Percentiles rank a stretch among this genome's conserved stretches.
These are phyloP conservation scores for Crioceris asparagi DNA, from an alignment of 2,888 invertebrate genomes.

Conservation along the genomic window DNA sequence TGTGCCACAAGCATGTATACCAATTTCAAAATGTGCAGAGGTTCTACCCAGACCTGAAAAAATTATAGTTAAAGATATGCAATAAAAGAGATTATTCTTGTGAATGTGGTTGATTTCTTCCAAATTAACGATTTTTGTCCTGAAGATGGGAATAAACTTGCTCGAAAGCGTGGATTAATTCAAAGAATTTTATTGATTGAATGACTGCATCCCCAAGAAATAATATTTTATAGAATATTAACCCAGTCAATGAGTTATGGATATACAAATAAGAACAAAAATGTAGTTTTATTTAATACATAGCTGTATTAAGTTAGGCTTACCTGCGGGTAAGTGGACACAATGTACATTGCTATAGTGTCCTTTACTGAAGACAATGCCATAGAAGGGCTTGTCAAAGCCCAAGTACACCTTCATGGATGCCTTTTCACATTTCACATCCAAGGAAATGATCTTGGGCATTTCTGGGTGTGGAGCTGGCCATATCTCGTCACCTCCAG, in stretches of 20 bases:
- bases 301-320: too few relatives aligned
- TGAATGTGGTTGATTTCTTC: too few relatives aligned
- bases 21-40: constrained; percentile 82
- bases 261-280: too few relatives aligned
- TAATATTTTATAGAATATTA: too few relatives aligned
- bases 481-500: constrained; percentile 57
- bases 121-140: too few relatives aligned
- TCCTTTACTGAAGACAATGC: constrained; percentile 91
- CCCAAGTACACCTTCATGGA: constrained; percentile 90
- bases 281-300: too few relatives aligned
- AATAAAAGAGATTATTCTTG: too few relatives aligned
- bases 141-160: too few relatives aligned
- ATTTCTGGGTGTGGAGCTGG: constrained; percentile 77
- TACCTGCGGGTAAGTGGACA: constrained; percentile 77
- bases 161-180: neutral
- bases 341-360: constrained; percentile 89
- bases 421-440: constrained; percentile 90
- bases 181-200: too few relatives aligned
- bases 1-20: constrained; percentile 84
- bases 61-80: constrained; percentile 34
- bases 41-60: constrained; percentile 75
- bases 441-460: constrained; percentile 86
- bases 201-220: too few relatives aligned
- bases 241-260: too few relatives aligned
- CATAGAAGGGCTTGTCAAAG: constrained; percentile 89